Base-by-base conservation (phyloP, 2,888 invertebrate species). In the Dyspetes luteomarginatus region DNA sequence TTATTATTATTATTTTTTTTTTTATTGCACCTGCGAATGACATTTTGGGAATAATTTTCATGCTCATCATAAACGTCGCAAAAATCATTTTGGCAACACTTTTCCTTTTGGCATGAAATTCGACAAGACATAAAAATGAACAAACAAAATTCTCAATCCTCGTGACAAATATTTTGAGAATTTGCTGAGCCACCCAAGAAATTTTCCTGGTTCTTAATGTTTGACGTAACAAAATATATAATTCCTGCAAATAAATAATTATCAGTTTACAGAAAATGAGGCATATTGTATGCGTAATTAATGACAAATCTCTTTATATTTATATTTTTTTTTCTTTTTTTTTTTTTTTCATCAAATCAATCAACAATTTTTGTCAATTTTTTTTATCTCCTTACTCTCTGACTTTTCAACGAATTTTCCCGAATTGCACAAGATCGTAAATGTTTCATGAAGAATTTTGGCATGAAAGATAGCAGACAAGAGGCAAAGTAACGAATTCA, bases 361-460 rank as follows among this genome's bases (percentile, higher is more conserved):
- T n/a, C 12, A 19, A 22, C 58, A 30, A 24, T n/a, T 41, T 45
- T 12, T 41, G 24, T 50, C 9, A 17, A 30, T 77, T 48, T 41
- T 55, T 45, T 48, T 55, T 30, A 56, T 45, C 52, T 58, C 43
- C 36, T 2, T 36, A 4, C 36, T 12, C 9, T 41, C 60, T 56
- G 56, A 30, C 58, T 76, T 22, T 55, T n/a, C 12, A 19, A 22
- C 58, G 43, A 24, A 48, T 52, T 17, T 64, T 56, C 4, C 30
- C 12, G 7, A 45, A 50, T 41, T 19, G 64, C 71, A 41, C 77
- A 56, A 71, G 64, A 67, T 60, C 76, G 77, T 30, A 45, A 72
- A 72, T 43, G 72, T 60, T 67, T 52, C 78, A 43, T 72, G 52
- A 60, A 67, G 43, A 3, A 67, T 73, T 73, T 73, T 78, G 67